Conservation (phyloP, 2,888 invertebrate species). For the Dasypogon diadema region DNA sequence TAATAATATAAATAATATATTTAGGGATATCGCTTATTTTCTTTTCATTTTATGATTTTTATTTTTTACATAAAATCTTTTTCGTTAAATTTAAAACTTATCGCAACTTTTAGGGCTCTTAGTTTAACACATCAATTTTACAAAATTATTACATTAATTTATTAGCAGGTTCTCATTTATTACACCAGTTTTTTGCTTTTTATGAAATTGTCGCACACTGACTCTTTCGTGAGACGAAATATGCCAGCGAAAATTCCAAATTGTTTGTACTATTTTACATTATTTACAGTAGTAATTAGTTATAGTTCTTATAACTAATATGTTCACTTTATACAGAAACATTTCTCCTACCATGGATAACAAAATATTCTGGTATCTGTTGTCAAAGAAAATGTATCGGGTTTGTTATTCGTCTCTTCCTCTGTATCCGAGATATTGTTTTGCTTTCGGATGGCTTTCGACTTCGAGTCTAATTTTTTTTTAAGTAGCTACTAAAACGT, state of each 20-base stretch:
- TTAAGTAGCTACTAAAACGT: too few relatives aligned
- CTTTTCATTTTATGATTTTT: too few relatives aligned
- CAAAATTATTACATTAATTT: constrained; percentile 41
- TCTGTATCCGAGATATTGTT: too few relatives aligned
- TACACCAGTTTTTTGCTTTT: constrained; percentile 13
- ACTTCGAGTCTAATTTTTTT: neutral
- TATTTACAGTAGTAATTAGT: constrained; percentile 12
- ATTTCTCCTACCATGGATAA: neutral
- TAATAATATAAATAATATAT: constrained; percentile 10
- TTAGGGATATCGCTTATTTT: neutral
- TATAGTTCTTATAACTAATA: neutral
- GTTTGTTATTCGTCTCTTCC: too few relatives aligned
- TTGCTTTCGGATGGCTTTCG: neutral
- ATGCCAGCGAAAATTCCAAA: constrained; percentile 8
- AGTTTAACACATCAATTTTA: constrained; percentile 44
- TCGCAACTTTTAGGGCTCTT: neutral
- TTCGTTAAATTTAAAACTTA: constrained; percentile 24
- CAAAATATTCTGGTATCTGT: neutral
- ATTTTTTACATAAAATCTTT: constrained; percentile 27
- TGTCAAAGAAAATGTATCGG: neutral
- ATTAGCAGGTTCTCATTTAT: constrained; percentile 7
- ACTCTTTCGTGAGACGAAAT: neutral
- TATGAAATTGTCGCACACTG: constrained; percentile 9
- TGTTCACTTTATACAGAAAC: neutral
- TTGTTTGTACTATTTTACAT: constrained; percentile 42